phyloP scores from a whole-genome alignment of 2,797 vertebrate genomes.

The Rousettus madagascariensis region DNA sequence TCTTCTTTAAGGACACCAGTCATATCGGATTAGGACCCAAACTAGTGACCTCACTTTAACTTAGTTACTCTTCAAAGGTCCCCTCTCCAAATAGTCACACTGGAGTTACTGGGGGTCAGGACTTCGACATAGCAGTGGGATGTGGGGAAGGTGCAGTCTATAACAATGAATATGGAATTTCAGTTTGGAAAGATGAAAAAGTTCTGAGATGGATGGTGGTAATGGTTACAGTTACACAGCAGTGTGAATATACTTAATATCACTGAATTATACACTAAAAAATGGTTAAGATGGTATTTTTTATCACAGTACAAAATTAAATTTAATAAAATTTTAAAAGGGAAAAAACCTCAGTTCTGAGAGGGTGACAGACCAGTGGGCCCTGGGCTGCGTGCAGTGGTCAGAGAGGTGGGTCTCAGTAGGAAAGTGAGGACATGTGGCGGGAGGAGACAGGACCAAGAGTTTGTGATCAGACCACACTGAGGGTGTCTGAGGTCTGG shows the following conservation, averaged over 20 bases:
- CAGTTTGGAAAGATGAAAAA: background rate
- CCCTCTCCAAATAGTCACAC: background rate
- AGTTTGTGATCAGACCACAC: background rate
- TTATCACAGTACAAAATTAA: background rate
- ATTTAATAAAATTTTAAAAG: background rate
- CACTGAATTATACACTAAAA: too few relatives aligned
- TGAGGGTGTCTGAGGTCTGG: background rate
- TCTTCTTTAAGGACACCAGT: background rate
- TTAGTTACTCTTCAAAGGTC: background rate
- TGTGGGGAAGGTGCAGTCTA: background rate
- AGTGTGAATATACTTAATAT: background rate
- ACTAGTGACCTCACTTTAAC: background rate
- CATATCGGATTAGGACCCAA: background rate
- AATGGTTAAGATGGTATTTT: background rate
- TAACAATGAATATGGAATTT: too few relatives aligned
- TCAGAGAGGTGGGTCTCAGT: background rate
- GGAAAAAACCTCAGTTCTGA: background rate
- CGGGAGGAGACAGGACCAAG: too few relatives aligned
- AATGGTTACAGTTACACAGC: too few relatives aligned
- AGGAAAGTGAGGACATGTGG: fast-evolving
- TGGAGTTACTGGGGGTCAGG: background rate
- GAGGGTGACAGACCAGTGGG: background rate
- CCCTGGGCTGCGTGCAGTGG: fast-evolving
- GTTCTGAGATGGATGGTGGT: background rate
- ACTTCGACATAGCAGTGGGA: too few relatives aligned